These are phyloP conservation scores for Peromyscus aztecus DNA, from an alignment of 2,797 vertebrate species.

Conservation along the genomic window DNA sequence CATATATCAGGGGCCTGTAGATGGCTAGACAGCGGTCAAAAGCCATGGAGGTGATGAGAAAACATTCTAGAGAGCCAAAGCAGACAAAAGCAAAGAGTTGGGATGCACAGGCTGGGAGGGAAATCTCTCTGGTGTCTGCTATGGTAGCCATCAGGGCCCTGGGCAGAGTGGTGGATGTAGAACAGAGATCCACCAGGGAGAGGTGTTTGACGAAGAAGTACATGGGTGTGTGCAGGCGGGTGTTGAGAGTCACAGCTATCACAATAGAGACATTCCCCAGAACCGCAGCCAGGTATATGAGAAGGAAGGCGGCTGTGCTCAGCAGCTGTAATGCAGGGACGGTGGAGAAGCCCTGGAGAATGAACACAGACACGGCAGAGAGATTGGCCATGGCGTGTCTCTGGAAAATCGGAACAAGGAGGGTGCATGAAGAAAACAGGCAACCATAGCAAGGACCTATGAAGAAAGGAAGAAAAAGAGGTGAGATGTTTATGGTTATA, in stretches of 20 bases:
- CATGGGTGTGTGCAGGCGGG: conserved; percentile 69
- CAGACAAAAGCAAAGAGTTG: conserved; percentile 74
- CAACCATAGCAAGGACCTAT: background rate
- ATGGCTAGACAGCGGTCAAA: conserved; percentile 69
- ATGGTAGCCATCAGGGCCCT: conserved; percentile 44
- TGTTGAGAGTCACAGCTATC: background rate
- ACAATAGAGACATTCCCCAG: conserved; percentile 58
- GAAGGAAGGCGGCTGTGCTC: background rate
- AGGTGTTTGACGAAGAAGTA: conserved; percentile 77
- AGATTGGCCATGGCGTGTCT: background rate
- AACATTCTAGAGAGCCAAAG: conserved; percentile 62
- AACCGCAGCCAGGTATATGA: conserved; percentile 28
- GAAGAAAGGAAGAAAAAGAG: background rate
- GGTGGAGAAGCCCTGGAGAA: conserved; percentile 59
- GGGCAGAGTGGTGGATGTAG: conserved; percentile 70
- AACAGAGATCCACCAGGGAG: conserved; percentile 74
- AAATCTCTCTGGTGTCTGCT: conserved; percentile 20
- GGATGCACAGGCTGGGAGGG: conserved; percentile 25
- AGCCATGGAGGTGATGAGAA: conserved; percentile 73
- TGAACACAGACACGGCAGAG: background rate
- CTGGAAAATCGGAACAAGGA: background rate
- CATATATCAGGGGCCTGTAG: conserved; percentile 51
- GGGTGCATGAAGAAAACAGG: background rate
- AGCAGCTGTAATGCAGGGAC: conserved; percentile 16
- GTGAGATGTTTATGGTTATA: background rate